A percentile compares a stretch with the other conserved stretches of the same genome.
These are phyloP conservation scores for Habroteleia sp. DNA, from an alignment of 2,888 invertebrate species.

Conservation along the genomic window DNA sequence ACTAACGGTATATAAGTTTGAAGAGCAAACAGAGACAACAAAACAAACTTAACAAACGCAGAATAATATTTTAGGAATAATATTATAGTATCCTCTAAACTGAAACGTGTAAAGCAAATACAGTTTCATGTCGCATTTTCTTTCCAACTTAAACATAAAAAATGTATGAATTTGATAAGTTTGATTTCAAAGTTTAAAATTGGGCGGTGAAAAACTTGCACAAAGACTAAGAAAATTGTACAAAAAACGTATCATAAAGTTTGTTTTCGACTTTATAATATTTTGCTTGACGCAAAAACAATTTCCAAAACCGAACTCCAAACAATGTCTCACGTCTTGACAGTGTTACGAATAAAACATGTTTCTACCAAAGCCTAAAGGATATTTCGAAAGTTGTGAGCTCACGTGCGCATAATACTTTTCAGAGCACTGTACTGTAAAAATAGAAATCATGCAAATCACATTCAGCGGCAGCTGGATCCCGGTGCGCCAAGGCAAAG, in stretches of 20 bases:
- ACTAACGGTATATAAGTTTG: too few relatives aligned
- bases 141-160: too few relatives aligned
- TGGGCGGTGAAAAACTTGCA: too few relatives aligned
- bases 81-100: too few relatives aligned
- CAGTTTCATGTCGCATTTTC: too few relatives aligned
- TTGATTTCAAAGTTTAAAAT: too few relatives aligned
- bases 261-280: slow-evolving; percentile 1
- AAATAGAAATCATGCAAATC: slow-evolving; percentile 61
- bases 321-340: slow-evolving; percentile 11
- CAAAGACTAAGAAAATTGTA: not conserved
- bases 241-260: slow-evolving; percentile 1
- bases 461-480: slow-evolving; percentile 58
- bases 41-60: too few relatives aligned
- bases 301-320: slow-evolving; percentile 12
- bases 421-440: slow-evolving; percentile 40
- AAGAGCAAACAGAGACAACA: too few relatives aligned
- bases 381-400: slow-evolving; percentile 50
- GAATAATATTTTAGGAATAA: too few relatives aligned
- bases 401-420: slow-evolving; percentile 60
- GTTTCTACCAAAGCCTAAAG: slow-evolving; percentile 41
- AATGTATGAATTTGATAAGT: too few relatives aligned
- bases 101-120: too few relatives aligned
- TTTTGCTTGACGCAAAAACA: too few relatives aligned
- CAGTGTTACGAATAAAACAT: slow-evolving; percentile 47
- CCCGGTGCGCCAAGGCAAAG: slow-evolving; percentile 34